phyloP scores from a whole-genome alignment of 2,113 vertebrate species.

The Melanocharis versteri region DNA sequence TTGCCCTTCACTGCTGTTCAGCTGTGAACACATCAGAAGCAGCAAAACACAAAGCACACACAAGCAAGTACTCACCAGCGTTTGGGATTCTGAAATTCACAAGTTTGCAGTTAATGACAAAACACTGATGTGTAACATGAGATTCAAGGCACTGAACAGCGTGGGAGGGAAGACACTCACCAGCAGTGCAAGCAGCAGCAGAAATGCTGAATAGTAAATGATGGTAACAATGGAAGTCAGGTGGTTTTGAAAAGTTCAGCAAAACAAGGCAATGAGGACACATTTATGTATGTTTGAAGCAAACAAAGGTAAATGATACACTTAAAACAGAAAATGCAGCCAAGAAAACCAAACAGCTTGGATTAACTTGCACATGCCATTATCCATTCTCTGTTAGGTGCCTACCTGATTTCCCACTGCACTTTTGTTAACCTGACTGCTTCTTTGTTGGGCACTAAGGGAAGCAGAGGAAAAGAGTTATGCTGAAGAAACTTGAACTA shows the following conservation, averaged over 20 bases:
- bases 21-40: constrained; percentile 57
- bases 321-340: constrained; percentile 34
- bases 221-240: neutral
- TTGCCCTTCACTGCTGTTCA: constrained; percentile 54
- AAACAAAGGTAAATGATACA: constrained; percentile 32
- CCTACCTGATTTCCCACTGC: constrained; percentile 87
- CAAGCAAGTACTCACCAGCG: constrained; percentile 60
- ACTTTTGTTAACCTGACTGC: constrained; percentile 81
- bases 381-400: constrained; percentile 52
- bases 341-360: constrained; percentile 55
- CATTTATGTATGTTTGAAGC: constrained; percentile 11
- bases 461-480: constrained; percentile 71
- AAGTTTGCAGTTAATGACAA: constrained; percentile 33
- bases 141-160: neutral
- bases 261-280: neutral
- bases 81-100: constrained; percentile 49
- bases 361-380: constrained; percentile 41
- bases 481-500: constrained; percentile 41
- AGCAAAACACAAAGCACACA: constrained; percentile 43
- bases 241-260: constrained; percentile 21
- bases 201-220: constrained; percentile 3
- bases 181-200: constrained; percentile 38
- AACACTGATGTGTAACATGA: constrained; percentile 34
- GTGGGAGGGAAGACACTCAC: neutral
- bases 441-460: constrained; percentile 83